Percentiles rank a stretch among this genome's conserved stretches.
These are phyloP conservation scores for Falco concolor DNA, from an alignment of 2,797 vertebrate genomes.

Conservation along the genomic window DNA sequence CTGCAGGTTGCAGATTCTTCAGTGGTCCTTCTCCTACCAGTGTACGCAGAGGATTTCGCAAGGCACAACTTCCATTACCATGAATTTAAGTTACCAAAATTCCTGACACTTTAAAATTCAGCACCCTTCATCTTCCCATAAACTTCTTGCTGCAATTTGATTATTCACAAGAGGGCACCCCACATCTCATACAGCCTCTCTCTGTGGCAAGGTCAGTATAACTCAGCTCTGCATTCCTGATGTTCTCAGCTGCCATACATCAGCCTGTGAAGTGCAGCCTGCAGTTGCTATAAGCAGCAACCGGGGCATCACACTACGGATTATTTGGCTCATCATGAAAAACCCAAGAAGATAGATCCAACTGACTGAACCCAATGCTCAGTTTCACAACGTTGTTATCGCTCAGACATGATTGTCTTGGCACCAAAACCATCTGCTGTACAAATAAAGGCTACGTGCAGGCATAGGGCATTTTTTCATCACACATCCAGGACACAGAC, in stretches of 20 bases:
- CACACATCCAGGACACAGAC: not conserved
- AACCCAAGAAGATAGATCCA: not conserved
- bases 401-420: not conserved
- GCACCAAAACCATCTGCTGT: not conserved
- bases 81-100: not conserved
- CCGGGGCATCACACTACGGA: not conserved
- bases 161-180: not conserved
- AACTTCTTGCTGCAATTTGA: not conserved
- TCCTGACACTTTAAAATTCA: not conserved
- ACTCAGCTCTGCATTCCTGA: not conserved
- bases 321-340: not conserved
- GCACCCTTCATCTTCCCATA: not conserved
- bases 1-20: conserved; percentile 60
- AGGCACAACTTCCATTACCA: not conserved
- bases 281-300: not conserved
- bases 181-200: not conserved
- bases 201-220: not conserved
- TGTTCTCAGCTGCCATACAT: not conserved
- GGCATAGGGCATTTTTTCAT: not conserved
- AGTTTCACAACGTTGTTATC: not conserved
- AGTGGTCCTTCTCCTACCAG: conserved; percentile 1
- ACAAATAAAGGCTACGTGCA: not conserved
- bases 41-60: not conserved
- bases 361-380: not conserved
- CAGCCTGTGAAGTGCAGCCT: not conserved